These are phyloP conservation scores for Hydrophis major DNA, from an alignment of 2,797 vertebrate genomes.

Conservation along the genomic window DNA sequence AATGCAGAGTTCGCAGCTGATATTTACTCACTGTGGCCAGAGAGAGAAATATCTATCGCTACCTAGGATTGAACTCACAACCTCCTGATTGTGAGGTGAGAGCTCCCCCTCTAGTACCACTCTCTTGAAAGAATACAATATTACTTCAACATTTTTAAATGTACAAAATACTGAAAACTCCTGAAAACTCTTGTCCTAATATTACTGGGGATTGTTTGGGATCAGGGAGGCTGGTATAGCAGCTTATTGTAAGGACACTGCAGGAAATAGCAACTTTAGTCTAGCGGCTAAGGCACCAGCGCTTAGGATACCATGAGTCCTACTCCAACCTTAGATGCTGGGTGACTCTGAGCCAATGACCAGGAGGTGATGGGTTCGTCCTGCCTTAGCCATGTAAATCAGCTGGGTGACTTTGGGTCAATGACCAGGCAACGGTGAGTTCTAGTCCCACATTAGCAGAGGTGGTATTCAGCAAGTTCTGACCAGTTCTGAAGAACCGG, in stretches of 20 bases:
- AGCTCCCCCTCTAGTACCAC: too few species aligned
- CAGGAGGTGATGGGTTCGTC: not conserved
- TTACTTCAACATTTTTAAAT: not conserved
- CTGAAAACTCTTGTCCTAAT: not conserved
- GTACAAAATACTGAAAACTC: not conserved
- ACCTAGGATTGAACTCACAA: too few species aligned
- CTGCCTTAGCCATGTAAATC: not conserved
- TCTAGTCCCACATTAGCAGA: too few species aligned
- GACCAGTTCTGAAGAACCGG: too few species aligned
- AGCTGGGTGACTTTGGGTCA: not conserved
- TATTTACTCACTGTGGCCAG: too few species aligned
- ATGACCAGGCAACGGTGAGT: too few species aligned
- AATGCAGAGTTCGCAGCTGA: too few species aligned
- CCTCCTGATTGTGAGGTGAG: too few species aligned
- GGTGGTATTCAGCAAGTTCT: too few species aligned
- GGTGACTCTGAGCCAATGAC: not conserved
- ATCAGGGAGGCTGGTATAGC: not conserved
- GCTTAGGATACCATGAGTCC: not conserved
- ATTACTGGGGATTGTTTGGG: not conserved
- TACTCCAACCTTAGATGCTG: not conserved
- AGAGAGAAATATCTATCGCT: too few species aligned
- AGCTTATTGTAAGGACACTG: not conserved
- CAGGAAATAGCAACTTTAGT: not conserved
- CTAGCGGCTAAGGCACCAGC: not conserved
- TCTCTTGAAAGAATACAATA: not conserved